Conservation (phyloP, 2,888 invertebrate genomes). For the Drosophila barbarae region DNA sequence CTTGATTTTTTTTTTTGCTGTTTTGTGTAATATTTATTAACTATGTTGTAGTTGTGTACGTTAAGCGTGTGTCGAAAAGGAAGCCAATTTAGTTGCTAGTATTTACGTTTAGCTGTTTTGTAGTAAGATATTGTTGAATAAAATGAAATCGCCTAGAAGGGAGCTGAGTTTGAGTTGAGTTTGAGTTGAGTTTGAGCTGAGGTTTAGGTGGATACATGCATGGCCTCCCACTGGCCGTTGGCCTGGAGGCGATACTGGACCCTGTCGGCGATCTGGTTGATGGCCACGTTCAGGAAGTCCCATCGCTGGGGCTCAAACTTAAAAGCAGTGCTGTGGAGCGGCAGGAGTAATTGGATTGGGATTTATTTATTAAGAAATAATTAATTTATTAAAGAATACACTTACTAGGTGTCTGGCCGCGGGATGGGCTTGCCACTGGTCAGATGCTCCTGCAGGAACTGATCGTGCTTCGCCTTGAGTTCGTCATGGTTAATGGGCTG, state of each 20-base stretch:
- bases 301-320: constrained; percentile 71
- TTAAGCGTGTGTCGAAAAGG: constrained; percentile 25
- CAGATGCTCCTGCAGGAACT: constrained; percentile 49
- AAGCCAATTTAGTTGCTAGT: constrained; percentile 48
- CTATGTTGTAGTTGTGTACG: constrained; percentile 65
- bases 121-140: constrained; percentile 64
- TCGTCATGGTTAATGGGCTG: constrained; percentile 61
- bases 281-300: constrained; percentile 75
- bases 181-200: too few relatives aligned
- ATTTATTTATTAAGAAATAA: not conserved
- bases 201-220: constrained; percentile 72
- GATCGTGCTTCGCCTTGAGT: constrained; percentile 61
- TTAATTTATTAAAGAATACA: constrained; percentile 1
- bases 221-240: constrained; percentile 58
- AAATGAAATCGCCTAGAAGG: constrained; percentile 30
- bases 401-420: constrained; percentile 72
- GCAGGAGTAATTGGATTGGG: not conserved
- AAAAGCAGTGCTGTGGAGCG: constrained; percentile 70
- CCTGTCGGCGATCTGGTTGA: constrained; percentile 73
- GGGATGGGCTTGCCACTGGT: constrained; percentile 47
- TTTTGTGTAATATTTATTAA: constrained; percentile 74
- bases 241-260: constrained; percentile 65
- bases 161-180: not conserved
- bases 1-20: constrained; percentile 53
- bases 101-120: constrained; percentile 54